phyloP scores from a whole-genome alignment of 1,140 invertebrate genomes.

The Caerostris extrusa region DNA sequence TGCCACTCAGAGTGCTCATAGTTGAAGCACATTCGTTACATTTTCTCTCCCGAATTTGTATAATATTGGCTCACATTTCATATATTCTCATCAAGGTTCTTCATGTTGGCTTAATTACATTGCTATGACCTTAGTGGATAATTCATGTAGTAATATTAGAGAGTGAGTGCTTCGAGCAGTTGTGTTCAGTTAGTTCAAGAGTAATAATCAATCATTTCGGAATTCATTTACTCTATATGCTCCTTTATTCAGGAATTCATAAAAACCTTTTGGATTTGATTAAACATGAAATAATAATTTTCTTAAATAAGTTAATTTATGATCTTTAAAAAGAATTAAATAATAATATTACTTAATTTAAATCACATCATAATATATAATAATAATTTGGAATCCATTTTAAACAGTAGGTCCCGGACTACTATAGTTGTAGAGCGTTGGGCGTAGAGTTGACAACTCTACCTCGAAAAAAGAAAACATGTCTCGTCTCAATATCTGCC shows the following conservation, averaged over 20 bases:
- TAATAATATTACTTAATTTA: too few species aligned
- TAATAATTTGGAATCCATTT: too few species aligned
- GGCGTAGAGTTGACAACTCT: too few species aligned
- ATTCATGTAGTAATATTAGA: neutral
- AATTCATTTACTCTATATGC: neutral
- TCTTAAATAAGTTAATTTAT: too few species aligned
- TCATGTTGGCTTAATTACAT: neutral
- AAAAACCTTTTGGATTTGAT: neutral
- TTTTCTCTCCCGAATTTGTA: neutral
- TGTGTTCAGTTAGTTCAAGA: neutral
- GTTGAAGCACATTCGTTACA: neutral
- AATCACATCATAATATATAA: too few species aligned
- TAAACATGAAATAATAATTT: too few species aligned
- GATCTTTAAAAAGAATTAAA: too few species aligned
- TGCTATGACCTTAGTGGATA: neutral
- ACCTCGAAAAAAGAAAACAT: too few species aligned
- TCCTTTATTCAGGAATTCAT: neutral
- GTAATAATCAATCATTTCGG: neutral
- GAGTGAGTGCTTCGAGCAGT: neutral
- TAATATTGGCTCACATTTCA: constrained; percentile 12
- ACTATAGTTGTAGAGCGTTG: too few species aligned
- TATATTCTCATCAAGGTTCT: neutral
- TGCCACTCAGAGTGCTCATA: neutral
- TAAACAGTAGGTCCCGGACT: too few species aligned
- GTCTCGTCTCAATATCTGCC: too few species aligned